A percentile compares a stretch with the other conserved stretches of the same genome.
These are phyloP conservation scores for Laspeyria flexula DNA, from an alignment of 2,888 invertebrate genomes.

Conservation along the genomic window DNA sequence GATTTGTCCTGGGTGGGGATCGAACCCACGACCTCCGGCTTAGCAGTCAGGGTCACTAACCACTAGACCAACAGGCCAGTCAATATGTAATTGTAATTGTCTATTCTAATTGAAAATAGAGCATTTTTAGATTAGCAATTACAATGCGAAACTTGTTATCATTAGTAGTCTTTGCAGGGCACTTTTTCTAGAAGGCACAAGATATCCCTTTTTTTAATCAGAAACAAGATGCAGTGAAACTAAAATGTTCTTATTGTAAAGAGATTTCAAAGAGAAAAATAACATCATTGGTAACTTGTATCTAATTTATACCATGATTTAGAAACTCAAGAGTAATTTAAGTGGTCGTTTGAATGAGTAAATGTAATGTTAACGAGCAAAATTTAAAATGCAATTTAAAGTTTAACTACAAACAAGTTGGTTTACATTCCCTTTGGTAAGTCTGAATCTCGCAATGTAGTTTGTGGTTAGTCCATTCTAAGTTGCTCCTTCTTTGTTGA, in stretches of 20 bases:
- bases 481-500: slow-evolving; percentile 65
- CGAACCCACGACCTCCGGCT: too few species aligned
- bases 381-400: slow-evolving; percentile 84
- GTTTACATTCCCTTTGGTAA: slow-evolving; percentile 79
- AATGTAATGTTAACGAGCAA: slow-evolving; percentile 72
- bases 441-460: slow-evolving; percentile 68
- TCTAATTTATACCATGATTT: slow-evolving; percentile 26
- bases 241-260: too few species aligned
- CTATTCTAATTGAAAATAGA: too few species aligned
- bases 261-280: too few species aligned
- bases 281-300: slow-evolving; percentile 7
- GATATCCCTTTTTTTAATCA: background rate
- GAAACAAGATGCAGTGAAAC: background rate
- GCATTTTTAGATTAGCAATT: too few species aligned
- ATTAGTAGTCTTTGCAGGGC: too few species aligned
- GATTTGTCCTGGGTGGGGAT: too few species aligned
- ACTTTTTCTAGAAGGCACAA: too few species aligned
- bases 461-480: slow-evolving; percentile 68
- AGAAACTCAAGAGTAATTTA: slow-evolving; percentile 50
- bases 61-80: too few species aligned
- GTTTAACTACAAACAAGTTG: slow-evolving; percentile 73
- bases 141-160: too few species aligned
- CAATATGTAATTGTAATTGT: too few species aligned
- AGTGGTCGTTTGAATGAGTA: slow-evolving; percentile 48
- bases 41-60: too few species aligned